Evolutionary conservation across 2,797 vertebrate genomes (phyloP), one percentile per base, ranked within the genome.

Genomic region (Cirrhinus molitorella): DNA sequence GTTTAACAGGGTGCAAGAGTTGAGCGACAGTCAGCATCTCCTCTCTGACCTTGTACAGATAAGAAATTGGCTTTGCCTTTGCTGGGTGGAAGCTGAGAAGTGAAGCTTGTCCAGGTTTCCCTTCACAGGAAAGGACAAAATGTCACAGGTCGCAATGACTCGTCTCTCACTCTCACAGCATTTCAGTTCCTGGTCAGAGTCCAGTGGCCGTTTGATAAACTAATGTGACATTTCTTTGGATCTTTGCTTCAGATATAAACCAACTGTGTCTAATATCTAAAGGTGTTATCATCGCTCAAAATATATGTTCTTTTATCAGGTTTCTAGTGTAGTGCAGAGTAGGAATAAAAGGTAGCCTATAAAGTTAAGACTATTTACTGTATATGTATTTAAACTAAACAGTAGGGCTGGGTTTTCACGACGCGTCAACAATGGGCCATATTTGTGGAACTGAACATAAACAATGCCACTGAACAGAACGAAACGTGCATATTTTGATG

Each of bases 181-280:
- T 34, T 23, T 63, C 75, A 40, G 66, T 40, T 45, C 13, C 17
- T 25, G 53, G 61, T 55, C 43, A 51, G 13, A 3, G 55, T 34
- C 43, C 43, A 19, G n/a, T 45, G 71, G 43, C 16, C 34, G 55
- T 51, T n/a, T 80, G 81, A 80, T 51, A 63, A 78, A 74, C 61
- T 79, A 79, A 67, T 75, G 34, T 80, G 59, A 59, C 81, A 80
- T 80, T 78, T 83, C 11, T 40, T 47, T 76, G 40, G 79, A 78
- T 82, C 65, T 79, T 51, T 47, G 66, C 53, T 66, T 28, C 19
- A 81, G 75, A 57, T 55, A 31, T 45, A 74, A 65, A 57, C 31
- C 40, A 78, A 28, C 66, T n/a, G 17, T 70, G 51, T 76, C 40
- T 57, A 25, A 53, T 28, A 74, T 75, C 47, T 34, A 28, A 63